A percentile compares a stretch with the other conserved stretches of the same genome.
Evolutionary conservation across 2,797 vertebrate species (phyloP).

Genomic region (Helicolenus hilgendorfi): DNA sequence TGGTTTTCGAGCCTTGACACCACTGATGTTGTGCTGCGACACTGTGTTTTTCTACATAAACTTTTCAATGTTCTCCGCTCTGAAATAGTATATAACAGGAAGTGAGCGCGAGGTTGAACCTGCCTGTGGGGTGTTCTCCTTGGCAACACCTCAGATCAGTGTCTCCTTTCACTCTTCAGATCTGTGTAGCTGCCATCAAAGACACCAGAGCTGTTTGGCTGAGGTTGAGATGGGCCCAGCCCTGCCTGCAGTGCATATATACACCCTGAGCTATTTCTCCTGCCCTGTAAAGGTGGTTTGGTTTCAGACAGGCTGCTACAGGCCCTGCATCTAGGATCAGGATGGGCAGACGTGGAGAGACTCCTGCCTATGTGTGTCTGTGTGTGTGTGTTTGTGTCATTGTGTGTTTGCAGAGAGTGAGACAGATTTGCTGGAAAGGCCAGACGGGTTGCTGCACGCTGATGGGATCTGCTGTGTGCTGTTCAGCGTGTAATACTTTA

Average conservation of each 20-base stretch:
- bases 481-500: slow-evolving; percentile 37
- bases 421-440: slow-evolving; percentile 60
- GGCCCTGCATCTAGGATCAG: slow-evolving; percentile 62
- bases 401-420: slow-evolving; percentile 57
- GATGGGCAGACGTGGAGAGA: slow-evolving; percentile 26
- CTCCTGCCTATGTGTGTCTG: slow-evolving; percentile 27
- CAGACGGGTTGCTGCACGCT: slow-evolving; percentile 57
- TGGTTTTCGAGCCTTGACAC: slow-evolving; percentile 47
- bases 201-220: slow-evolving; percentile 67
- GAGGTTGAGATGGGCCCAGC: slow-evolving; percentile 58
- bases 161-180: slow-evolving; percentile 76
- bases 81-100: slow-evolving; percentile 34
- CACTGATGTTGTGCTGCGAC: neutral
- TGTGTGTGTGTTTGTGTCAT: slow-evolving; percentile 33
- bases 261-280: slow-evolving; percentile 71
- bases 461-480: slow-evolving; percentile 36
- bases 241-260: slow-evolving; percentile 62
- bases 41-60: slow-evolving; percentile 18
- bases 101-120: slow-evolving; percentile 39
- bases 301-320: slow-evolving; percentile 82
- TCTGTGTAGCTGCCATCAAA: slow-evolving; percentile 67
- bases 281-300: slow-evolving; percentile 57
- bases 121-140: slow-evolving; percentile 61
- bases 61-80: neutral
- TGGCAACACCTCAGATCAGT: slow-evolving; percentile 61